These are phyloP conservation scores for Coracopsis vasa DNA, from an alignment of 2,113 vertebrate genomes.

Conservation along the genomic window DNA sequence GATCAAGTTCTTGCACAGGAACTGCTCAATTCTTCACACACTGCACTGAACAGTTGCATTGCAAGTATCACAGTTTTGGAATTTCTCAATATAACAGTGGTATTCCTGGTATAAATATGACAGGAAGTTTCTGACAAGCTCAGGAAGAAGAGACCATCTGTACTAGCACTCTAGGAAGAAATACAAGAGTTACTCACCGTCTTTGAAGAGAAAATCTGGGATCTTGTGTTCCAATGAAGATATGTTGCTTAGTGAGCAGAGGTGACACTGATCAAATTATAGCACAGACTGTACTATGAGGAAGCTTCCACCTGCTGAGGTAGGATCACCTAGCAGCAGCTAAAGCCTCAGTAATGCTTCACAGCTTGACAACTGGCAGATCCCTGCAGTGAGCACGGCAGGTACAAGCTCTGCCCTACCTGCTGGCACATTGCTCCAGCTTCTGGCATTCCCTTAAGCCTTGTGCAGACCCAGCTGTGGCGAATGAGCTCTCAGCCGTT, in stretches of 20 bases:
- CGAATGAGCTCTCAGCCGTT: background rate
- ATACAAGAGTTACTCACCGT: background rate
- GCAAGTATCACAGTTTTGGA: background rate
- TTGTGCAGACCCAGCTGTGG: fast-evolving
- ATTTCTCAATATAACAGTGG: background rate
- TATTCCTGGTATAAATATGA: background rate
- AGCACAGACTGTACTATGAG: background rate
- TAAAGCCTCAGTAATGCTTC: background rate
- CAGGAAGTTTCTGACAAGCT: background rate
- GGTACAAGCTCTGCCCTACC: background rate
- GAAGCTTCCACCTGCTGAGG: background rate
- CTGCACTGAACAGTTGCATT: background rate
- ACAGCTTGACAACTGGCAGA: background rate
- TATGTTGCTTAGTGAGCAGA: background rate
- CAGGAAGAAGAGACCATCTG: background rate
- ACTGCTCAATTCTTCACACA: background rate
- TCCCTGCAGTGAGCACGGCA: fast-evolving
- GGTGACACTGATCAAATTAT: background rate
- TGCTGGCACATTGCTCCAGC: background rate
- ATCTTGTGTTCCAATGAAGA: fast-evolving
- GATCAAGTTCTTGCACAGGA: background rate
- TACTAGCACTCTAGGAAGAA: background rate
- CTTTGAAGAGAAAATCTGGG: background rate
- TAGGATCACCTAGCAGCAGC: background rate
- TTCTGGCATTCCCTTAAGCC: background rate